Evolutionary conservation across 37 sponge, comb jelly and placozoan species (phyloP).

Genomic region (Lycopodina hypogea): DNA sequence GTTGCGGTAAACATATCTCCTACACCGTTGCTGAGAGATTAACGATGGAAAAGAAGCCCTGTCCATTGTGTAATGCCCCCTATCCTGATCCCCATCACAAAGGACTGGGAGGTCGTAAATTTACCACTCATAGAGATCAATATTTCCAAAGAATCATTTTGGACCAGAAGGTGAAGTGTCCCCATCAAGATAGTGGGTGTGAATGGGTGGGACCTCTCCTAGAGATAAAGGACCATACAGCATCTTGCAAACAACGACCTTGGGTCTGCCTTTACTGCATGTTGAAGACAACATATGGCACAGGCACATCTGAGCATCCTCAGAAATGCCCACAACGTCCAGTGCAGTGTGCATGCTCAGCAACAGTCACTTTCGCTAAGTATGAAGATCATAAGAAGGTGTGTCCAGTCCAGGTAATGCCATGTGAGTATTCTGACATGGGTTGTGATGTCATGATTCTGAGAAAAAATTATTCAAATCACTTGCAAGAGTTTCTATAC

Average conservation of each 20-base stretch:
- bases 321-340: slow-evolving; percentile 12
- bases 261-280: slow-evolving; percentile 29
- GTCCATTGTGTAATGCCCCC: slow-evolving; percentile 31
- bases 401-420: slow-evolving; percentile 29
- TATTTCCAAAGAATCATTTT: slow-evolving; percentile 11
- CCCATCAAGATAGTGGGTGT: slow-evolving; percentile 29
- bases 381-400: slow-evolving; percentile 11
- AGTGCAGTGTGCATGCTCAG: slow-evolving; percentile 26
- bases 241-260: slow-evolving; percentile 20
- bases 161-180: slow-evolving; percentile 23
- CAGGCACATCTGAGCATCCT: slow-evolving; percentile 5
- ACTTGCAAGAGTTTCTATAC: slow-evolving; percentile 13
- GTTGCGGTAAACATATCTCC: slow-evolving; percentile 41
- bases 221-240: slow-evolving; percentile 3
- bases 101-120: background rate
- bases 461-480: background rate
- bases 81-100: background rate
- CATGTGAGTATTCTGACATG: slow-evolving; percentile 30
- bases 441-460: slow-evolving; percentile 22
- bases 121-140: slow-evolving; percentile 16
- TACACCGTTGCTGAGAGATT: background rate
- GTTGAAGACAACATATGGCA: slow-evolving; percentile 4
- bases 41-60: slow-evolving; percentile 13
- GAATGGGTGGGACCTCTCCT: slow-evolving; percentile 40
- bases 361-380: slow-evolving; percentile 3